These are phyloP conservation scores for Myotis davidii DNA, from an alignment of 2,113 vertebrate genomes.

Conservation along the genomic window DNA sequence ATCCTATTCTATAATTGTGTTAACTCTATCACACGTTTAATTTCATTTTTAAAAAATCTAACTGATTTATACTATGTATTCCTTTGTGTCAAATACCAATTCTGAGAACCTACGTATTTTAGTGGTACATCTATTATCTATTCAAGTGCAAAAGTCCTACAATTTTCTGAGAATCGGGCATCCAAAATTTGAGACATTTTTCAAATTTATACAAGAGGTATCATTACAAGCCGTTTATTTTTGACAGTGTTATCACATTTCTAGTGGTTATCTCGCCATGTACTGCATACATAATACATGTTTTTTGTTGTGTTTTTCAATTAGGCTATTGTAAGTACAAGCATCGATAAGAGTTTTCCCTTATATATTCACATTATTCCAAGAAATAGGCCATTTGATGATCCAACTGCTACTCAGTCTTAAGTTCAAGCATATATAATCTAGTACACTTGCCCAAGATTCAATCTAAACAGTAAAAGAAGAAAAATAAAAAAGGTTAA, in stretches of 20 bases:
- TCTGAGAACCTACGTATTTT: not conserved
- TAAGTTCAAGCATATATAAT: not conserved
- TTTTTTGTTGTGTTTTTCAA: not conserved
- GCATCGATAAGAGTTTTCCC: not conserved
- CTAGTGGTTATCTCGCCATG: not conserved
- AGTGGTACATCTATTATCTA: not conserved
- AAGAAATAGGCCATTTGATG: not conserved
- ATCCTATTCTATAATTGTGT: not conserved
- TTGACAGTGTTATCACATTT: not conserved
- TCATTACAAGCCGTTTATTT: slow-evolving; percentile 34
- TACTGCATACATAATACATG: not conserved
- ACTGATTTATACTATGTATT: not conserved
- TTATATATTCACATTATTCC: not conserved
- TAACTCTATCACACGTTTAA: not conserved
- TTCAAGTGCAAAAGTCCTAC: not conserved
- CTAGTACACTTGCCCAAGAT: not conserved
- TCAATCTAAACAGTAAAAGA: not conserved
- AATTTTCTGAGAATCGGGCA: slow-evolving; percentile 38
- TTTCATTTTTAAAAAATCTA: not conserved
- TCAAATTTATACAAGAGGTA: slow-evolving; percentile 6
- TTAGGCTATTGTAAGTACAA: not conserved
- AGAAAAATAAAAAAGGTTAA: not conserved
- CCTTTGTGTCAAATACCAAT: not conserved
- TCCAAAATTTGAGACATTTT: slow-evolving; percentile 31
- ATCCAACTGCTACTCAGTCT: not conserved